phyloP scores from a whole-genome alignment of 2,797 vertebrate genomes.

The Zenarchopterus dispar region DNA sequence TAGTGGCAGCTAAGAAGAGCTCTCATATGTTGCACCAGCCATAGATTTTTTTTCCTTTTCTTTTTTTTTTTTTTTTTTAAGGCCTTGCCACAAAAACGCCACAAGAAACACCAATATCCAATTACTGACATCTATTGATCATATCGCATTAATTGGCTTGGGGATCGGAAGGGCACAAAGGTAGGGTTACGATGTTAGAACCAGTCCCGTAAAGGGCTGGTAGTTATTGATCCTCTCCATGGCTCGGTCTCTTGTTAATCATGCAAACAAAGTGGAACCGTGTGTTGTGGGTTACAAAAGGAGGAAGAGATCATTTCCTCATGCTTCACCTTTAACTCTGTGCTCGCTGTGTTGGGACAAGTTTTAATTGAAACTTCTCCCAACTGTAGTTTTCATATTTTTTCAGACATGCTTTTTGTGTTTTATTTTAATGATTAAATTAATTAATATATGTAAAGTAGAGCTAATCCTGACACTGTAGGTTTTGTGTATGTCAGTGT shows the following conservation, averaged over 20 bases:
- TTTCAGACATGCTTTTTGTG: not conserved
- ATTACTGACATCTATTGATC: conserved; percentile 81
- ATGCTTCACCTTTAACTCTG: conserved; percentile 33
- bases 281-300: conserved; percentile 42
- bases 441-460: not conserved
- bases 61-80: conserved; percentile 27
- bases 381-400: not conserved
- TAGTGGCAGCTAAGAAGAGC: conserved; percentile 42
- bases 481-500: not conserved
- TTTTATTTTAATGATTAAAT: not conserved
- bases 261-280: conserved; percentile 79
- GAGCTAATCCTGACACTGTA: not conserved
- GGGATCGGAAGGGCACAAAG: conserved; percentile 71
- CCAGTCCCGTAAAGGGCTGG: conserved; percentile 58
- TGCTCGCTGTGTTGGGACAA: conserved; percentile 24
- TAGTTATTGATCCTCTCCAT: conserved; percentile 72
- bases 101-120: conserved; percentile 69
- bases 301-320: conserved; percentile 66
- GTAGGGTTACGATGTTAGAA: conserved; percentile 71
- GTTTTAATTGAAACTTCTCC: conserved; percentile 31
- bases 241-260: conserved; percentile 75
- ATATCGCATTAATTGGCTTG: conserved; percentile 78
- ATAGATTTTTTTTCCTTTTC: conserved; percentile 34
- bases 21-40: conserved; percentile 46
- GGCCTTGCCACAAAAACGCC: conserved; percentile 34